phyloP scores from a whole-genome alignment of 2,888 invertebrate species.

The Acholoe squamosa region DNA sequence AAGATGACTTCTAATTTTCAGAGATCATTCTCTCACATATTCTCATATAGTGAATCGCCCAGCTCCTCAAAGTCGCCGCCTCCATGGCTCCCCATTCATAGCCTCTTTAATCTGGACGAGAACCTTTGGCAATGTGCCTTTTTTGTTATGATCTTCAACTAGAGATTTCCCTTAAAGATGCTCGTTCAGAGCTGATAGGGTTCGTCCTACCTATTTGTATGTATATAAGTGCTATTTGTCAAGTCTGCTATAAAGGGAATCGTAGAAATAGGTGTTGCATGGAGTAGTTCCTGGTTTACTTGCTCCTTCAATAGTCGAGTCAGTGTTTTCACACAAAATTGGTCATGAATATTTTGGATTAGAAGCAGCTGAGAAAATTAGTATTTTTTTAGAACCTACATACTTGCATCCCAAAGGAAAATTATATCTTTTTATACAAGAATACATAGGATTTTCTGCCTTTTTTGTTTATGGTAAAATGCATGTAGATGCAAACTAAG shows the following conservation, averaged over 20 bases:
- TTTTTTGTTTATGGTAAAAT: too few relatives aligned
- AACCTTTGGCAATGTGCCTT: background rate
- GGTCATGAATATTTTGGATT: too few relatives aligned
- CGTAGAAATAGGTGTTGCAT: background rate
- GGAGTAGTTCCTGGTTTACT: background rate
- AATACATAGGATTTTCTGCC: too few relatives aligned
- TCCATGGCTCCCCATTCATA: background rate
- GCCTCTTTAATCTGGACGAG: background rate
- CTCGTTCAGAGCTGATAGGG: background rate
- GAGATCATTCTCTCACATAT: conserved; percentile 9
- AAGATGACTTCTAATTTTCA: conserved; percentile 44
- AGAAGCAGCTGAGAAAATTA: too few relatives aligned
- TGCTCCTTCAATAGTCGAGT: background rate
- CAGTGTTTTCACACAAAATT: background rate
- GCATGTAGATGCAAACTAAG: too few relatives aligned
- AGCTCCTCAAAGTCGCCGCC: background rate
- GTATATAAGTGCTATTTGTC: background rate
- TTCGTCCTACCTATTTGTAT: background rate
- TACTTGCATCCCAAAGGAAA: too few relatives aligned
- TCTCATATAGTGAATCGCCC: background rate
- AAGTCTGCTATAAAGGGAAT: background rate
- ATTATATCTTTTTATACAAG: too few relatives aligned
- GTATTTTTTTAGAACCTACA: too few relatives aligned
- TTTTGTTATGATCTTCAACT: background rate
- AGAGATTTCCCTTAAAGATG: background rate